These are phyloP conservation scores for Amazona ochrocephala DNA, from an alignment of 2,797 vertebrate species.

Conservation along the genomic window DNA sequence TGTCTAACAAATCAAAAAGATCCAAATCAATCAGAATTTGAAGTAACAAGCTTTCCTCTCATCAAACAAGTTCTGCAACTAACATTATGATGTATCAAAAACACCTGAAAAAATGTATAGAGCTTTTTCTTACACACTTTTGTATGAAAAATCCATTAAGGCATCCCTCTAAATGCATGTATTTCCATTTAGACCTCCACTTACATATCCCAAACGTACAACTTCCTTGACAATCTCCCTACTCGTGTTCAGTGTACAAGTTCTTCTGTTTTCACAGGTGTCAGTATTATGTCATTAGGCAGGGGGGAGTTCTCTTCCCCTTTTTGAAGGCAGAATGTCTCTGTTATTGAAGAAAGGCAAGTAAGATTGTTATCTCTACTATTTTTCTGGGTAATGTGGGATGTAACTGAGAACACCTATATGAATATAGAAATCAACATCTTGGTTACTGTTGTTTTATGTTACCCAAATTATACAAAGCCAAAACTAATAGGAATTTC, in stretches of 20 bases:
- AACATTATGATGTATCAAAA: not conserved
- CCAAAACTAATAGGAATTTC: not conserved
- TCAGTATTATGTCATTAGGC: not conserved
- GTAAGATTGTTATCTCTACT: not conserved
- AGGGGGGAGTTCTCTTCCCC: not conserved
- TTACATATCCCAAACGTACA: not conserved
- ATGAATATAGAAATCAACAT: not conserved
- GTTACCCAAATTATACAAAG: not conserved
- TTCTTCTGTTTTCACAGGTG: not conserved
- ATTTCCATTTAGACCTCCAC: not conserved
- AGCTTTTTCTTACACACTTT: not conserved
- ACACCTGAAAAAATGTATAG: not conserved
- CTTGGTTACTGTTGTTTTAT: not conserved
- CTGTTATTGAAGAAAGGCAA: not conserved
- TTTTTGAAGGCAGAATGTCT: not conserved
- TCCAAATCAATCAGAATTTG: not conserved
- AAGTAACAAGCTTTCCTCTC: not conserved
- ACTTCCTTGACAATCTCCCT: not conserved
- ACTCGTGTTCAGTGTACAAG: rapidly evolving
- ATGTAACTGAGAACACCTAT: not conserved
- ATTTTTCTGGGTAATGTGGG: not conserved
- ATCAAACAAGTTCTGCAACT: not conserved
- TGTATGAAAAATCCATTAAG: not conserved
- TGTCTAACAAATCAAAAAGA: not conserved
- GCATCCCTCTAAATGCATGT: not conserved